Base-by-base conservation (phyloP, 2,888 invertebrate species). In the Yponomeuta sedellus region DNA sequence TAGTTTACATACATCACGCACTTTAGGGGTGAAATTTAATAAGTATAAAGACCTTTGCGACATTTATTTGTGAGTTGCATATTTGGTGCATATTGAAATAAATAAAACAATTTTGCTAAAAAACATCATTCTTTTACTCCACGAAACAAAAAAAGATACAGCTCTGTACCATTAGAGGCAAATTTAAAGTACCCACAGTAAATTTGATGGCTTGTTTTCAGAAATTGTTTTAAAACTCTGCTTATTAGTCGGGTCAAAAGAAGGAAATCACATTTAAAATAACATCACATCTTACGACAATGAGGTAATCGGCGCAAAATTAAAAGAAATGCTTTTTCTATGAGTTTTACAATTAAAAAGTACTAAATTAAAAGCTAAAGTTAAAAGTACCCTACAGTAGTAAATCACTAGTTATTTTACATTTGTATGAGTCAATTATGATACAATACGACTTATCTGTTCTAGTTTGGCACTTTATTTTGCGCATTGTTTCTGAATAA, bases 301-400 rank as follows among this genome's bases (percentile, higher is more conserved):
- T 74, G 75, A 75, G 74, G 74, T 75, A 73, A 69, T 73, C 66
- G 69, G 69, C 69, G 67, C 25, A 66, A 66, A 66, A 66, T 44
- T 44, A 68, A 71, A 69, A 68, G 65, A 69, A 69, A 69, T 68
- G 64, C 62, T 65, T 39, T 56, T 64, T 44, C 44, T 64, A 66
- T 58, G 58, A 65, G 67, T 67, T 65, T 64, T 63, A 64, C 66
- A 68, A 52, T 62, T 56, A 58, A 62, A 65, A 65, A 56, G 59
- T 19, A 62, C 11, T 39, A 34, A 52, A 52, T 19, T 16, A 34
- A 63, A 63, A 64, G 40, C 62, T 64, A 66, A 68, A 67, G 59
- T 63, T 68, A 67, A 63, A 57, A 64, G 34, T 34, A 19, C 66
- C 57, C 65, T 62, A 62, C 22, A 22, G 20, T 20, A 11, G 59